Conservation (phyloP, 64 coral and sea anemone species). For the Orbicella faveolata region DNA sequence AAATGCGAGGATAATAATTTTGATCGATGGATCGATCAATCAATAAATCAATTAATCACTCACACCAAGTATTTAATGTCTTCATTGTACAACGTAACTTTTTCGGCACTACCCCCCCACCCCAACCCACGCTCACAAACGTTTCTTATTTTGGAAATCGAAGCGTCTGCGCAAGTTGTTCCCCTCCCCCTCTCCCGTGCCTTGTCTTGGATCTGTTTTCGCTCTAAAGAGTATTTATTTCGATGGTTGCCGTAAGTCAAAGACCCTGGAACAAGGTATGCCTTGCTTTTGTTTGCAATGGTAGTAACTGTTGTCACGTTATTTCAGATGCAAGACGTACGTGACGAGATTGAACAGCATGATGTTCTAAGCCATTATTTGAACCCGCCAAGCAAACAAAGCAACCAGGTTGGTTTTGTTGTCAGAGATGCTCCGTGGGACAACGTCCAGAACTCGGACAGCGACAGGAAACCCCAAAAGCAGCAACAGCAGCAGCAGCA, state of each 20-base stretch:
- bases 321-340: slow-evolving; percentile 88
- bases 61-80: no score
- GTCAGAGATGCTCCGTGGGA: slow-evolving; percentile 97
- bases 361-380: slow-evolving; percentile 89
- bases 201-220: not conserved
- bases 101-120: no score
- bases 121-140: no score
- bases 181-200: not conserved
- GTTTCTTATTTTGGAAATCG: no score
- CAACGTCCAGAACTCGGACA: slow-evolving; percentile 12
- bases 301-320: not conserved
- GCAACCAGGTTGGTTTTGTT: slow-evolving; percentile 63
- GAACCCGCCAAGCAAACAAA: slow-evolving; percentile 90
- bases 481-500: not conserved
- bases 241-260: no score
- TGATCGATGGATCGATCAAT: no score
- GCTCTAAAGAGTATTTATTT: no score
- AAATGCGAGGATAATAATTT: no score
- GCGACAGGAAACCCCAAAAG: not conserved
- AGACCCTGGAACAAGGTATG: no score
- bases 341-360: slow-evolving; percentile 72
- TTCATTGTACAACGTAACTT: no score
- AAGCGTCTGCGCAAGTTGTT: not conserved
- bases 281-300: no score
- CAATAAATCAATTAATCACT: no score